Conservation (phyloP, 2,113 vertebrate genomes). For the Oreochromis spilurus region DNA sequence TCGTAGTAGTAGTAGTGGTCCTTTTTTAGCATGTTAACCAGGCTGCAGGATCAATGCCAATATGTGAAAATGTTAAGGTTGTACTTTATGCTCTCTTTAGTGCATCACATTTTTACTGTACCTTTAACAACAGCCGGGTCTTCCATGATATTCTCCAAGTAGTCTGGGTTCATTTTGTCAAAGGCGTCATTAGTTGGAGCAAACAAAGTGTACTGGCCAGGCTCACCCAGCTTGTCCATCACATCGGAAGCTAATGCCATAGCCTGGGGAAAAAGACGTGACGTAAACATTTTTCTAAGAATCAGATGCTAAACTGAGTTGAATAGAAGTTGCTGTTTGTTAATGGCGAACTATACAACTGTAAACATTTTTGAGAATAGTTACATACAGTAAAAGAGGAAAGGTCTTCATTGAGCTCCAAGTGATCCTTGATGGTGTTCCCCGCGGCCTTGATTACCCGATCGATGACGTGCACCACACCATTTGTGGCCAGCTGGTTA, state of each 20-base stretch:
- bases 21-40: background rate
- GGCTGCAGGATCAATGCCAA: background rate
- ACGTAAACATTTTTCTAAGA: background rate
- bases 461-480: slow-evolving; percentile 91
- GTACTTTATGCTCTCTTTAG: background rate
- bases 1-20: background rate
- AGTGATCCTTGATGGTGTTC: slow-evolving; percentile 81
- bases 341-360: background rate
- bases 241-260: slow-evolving; percentile 75
- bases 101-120: slow-evolving; percentile 38
- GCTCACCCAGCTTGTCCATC: slow-evolving; percentile 76
- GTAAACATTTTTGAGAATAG: background rate
- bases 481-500: slow-evolving; percentile 95
- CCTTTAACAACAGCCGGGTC: slow-evolving; percentile 85
- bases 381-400: slow-evolving; percentile 79
- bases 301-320: background rate
- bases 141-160: slow-evolving; percentile 80
- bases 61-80: background rate
- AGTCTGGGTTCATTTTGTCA: slow-evolving; percentile 71
- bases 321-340: background rate
- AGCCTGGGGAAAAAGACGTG: slow-evolving; percentile 60
- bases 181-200: slow-evolving; percentile 92
- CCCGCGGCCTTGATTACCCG: slow-evolving; percentile 82
- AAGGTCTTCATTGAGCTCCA: slow-evolving; percentile 80
- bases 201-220: slow-evolving; percentile 91